Percentiles rank a stretch among this genome's conserved stretches.
These are phyloP conservation scores for Daubentonia madagascariensis DNA, from an alignment of 2,113 vertebrate genomes.

Conservation along the genomic window DNA sequence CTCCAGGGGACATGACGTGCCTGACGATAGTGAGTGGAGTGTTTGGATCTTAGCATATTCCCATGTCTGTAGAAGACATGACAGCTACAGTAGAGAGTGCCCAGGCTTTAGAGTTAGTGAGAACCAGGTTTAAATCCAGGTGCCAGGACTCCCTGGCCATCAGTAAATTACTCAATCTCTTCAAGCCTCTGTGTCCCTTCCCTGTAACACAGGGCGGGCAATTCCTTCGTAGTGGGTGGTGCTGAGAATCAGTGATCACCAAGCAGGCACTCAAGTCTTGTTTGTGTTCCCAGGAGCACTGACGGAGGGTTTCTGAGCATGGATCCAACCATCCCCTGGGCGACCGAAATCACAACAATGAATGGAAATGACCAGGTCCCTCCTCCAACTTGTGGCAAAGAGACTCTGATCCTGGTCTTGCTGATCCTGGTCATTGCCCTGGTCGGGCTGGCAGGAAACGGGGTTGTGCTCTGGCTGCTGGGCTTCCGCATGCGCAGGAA, in stretches of 20 bases:
- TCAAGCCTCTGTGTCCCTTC: background rate
- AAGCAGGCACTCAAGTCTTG: background rate
- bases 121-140: background rate
- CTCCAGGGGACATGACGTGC: background rate
- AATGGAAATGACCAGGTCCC: accelerated
- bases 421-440: accelerated
- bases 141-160: background rate
- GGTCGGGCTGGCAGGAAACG: background rate
- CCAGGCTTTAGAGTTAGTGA: background rate
- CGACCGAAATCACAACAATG: accelerated
- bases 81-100: background rate
- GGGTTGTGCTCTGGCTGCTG: background rate
- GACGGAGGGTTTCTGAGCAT: background rate
- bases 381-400: accelerated
- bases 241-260: background rate
- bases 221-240: background rate
- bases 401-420: accelerated
- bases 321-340: background rate
- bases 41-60: background rate
- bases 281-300: background rate
- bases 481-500: background rate
- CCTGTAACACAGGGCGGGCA: background rate
- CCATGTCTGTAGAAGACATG: background rate
- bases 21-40: background rate
- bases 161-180: background rate